A percentile compares a stretch with the other conserved stretches of the same genome.
These are phyloP conservation scores for Microcebus tavaratra DNA, from an alignment of 2,113 vertebrate genomes.

Conservation along the genomic window DNA sequence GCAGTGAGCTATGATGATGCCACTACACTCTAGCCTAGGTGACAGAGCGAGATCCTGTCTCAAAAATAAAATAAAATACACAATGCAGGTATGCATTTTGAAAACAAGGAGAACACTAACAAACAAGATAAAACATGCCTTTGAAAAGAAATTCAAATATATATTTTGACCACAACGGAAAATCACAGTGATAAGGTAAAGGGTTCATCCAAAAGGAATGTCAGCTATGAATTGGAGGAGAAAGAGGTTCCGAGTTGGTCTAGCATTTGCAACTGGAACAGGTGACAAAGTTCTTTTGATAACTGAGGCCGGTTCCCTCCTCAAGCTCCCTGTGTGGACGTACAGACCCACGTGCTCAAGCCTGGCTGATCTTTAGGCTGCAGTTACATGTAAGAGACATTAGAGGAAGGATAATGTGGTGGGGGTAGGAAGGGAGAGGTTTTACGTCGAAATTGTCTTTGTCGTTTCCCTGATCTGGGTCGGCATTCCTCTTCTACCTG, in stretches of 20 bases:
- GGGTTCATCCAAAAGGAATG: not conserved
- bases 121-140: not conserved
- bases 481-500: too few relatives aligned
- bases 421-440: not conserved
- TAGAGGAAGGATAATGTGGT: not conserved
- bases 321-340: not conserved
- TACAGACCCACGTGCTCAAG: fast-evolving
- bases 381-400: not conserved
- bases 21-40: not conserved
- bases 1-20: not conserved
- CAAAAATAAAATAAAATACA: not conserved
- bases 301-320: not conserved
- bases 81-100: not conserved
- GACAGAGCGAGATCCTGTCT: not conserved
- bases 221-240: not conserved
- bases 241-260: not conserved
- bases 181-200: not conserved
- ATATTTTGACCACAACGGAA: not conserved
- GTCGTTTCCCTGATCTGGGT: not conserved
- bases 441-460: not conserved
- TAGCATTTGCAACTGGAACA: not conserved
- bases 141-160: not conserved
- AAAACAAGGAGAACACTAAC: not conserved
- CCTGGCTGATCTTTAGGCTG: not conserved
- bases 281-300: not conserved